A percentile compares a stretch with the other conserved stretches of the same genome.
phyloP scores from a whole-genome alignment of 2,113 vertebrate species.

The Corythoichthys haematopterus region DNA sequence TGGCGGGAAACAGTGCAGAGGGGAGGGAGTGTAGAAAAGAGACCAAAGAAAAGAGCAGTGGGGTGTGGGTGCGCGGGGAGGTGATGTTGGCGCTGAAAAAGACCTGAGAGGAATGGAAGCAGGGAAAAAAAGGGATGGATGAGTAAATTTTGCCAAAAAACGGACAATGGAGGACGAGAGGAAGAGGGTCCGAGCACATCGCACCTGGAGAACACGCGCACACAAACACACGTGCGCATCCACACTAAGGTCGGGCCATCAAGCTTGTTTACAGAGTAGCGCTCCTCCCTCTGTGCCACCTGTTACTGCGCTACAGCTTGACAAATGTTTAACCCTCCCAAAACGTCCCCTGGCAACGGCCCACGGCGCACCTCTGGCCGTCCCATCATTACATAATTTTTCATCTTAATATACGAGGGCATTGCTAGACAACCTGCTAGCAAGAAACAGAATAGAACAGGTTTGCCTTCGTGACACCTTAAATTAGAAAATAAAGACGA shows the following conservation, averaged over 20 bases:
- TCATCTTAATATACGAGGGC: neutral
- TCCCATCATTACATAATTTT: constrained; percentile 12
- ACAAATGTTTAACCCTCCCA: constrained; percentile 67
- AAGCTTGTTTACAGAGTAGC: constrained; percentile 57
- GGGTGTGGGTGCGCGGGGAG: constrained; percentile 6
- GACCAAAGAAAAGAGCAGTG: constrained; percentile 38
- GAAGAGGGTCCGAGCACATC: constrained; percentile 19
- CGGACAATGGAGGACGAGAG: constrained; percentile 28
- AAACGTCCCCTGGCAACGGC: constrained; percentile 56
- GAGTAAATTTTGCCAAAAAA: constrained; percentile 40
- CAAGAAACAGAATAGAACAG: no score
- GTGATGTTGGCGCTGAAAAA: constrained; percentile 28
- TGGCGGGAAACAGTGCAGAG: constrained; percentile 34
- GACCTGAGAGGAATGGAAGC: constrained; percentile 49
- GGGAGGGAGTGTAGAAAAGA: constrained; percentile 42
- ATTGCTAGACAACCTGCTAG: neutral
- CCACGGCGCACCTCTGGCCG: constrained; percentile 31
- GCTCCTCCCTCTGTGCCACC: constrained; percentile 63
- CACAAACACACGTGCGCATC: constrained; percentile 32
- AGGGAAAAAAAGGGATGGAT: constrained; percentile 31
- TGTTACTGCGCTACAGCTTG: constrained; percentile 58
- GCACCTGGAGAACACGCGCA: constrained; percentile 40
- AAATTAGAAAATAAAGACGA: no score
- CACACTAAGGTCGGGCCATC: constrained; percentile 60
- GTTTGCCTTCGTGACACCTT: no score